A percentile compares a stretch with the other conserved stretches of the same genome.
These are phyloP conservation scores for Acleris emargana DNA, from an alignment of 2,888 invertebrate genomes.

Conservation along the genomic window DNA sequence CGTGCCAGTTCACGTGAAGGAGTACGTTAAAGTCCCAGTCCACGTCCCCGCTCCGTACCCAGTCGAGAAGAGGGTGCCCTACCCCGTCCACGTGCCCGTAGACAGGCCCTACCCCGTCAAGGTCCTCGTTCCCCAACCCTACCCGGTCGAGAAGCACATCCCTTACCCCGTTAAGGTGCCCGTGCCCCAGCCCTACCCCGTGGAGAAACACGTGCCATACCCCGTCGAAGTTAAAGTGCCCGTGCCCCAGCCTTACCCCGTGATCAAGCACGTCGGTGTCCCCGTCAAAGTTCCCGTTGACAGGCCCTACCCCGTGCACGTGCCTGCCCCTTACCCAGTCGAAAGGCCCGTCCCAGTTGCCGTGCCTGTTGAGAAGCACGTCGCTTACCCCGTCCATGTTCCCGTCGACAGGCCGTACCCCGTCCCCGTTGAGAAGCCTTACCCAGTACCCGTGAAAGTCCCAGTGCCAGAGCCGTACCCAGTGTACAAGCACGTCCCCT, in stretches of 20 bases:
- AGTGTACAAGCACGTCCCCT: slow-evolving; percentile 87
- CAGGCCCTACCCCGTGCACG: slow-evolving; percentile 88
- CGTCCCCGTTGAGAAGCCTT: slow-evolving; percentile 79
- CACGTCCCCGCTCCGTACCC: slow-evolving; percentile 91
- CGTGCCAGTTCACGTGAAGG: slow-evolving; percentile 89
- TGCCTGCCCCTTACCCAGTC: slow-evolving; percentile 83
- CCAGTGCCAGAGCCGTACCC: slow-evolving; percentile 84
- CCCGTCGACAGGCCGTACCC: slow-evolving; percentile 86
- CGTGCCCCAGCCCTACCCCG: slow-evolving; percentile 90
- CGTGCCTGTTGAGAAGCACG: slow-evolving; percentile 86
- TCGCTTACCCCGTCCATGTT: slow-evolving; percentile 85
- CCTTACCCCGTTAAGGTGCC: slow-evolving; percentile 90
- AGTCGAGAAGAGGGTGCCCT: slow-evolving; percentile 90
- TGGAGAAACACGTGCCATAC: slow-evolving; percentile 89
- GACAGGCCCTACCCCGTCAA: slow-evolving; percentile 92
- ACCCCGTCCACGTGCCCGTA: slow-evolving; percentile 88
- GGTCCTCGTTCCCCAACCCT: slow-evolving; percentile 90
- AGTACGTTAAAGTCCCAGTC: slow-evolving; percentile 90
- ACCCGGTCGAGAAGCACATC: slow-evolving; percentile 90
- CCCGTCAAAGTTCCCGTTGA: slow-evolving; percentile 88
- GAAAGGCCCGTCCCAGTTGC: slow-evolving; percentile 86
- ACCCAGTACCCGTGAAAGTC: slow-evolving; percentile 83
- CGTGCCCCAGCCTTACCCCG: slow-evolving; percentile 90
- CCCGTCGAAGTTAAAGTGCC: slow-evolving; percentile 89
- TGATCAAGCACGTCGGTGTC: slow-evolving; percentile 84